Evolutionary conservation across 2,888 invertebrate genomes (phyloP).

Genomic region (Nyleta sp.): DNA sequence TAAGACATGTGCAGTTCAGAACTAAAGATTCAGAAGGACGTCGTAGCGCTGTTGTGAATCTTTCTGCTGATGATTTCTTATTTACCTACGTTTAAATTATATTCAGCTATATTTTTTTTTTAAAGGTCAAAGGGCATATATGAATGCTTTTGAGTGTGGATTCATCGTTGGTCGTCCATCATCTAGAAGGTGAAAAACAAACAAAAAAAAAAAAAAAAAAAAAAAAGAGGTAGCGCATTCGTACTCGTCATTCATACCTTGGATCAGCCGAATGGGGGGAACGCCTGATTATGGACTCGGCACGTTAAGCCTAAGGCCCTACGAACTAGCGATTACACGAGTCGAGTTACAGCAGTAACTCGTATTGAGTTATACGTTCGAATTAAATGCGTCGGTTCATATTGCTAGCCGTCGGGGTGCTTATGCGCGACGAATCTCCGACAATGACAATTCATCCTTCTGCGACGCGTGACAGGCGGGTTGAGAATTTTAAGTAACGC

Average conservation of each 20-base stretch:
- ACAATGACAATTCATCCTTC: slow-evolving; percentile 20
- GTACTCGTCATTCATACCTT: slow-evolving; percentile 73
- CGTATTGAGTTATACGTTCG: slow-evolving; percentile 23
- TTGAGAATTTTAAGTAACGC: slow-evolving; percentile 17
- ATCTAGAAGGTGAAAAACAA: too few species aligned
- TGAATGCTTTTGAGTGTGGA: too few species aligned
- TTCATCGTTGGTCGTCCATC: too few species aligned
- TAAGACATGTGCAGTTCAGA: too few species aligned
- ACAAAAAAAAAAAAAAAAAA: too few species aligned
- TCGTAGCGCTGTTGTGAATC: too few species aligned
- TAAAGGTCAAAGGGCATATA: too few species aligned
- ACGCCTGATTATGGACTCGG: slow-evolving; percentile 52
- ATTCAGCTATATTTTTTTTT: too few species aligned
- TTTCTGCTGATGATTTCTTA: too few species aligned
- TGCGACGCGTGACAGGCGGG: slow-evolving; percentile 28
- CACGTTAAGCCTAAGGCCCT: slow-evolving; percentile 63
- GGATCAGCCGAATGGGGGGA: slow-evolving; percentile 60
- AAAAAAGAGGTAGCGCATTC: slow-evolving; percentile 70
- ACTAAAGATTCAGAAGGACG: too few species aligned
- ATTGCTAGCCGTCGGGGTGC: slow-evolving; percentile 46
- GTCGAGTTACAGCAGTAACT: not conserved
- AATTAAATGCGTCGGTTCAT: slow-evolving; percentile 35
- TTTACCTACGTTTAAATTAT: too few species aligned
- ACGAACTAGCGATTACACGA: slow-evolving; percentile 71
- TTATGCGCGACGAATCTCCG: slow-evolving; percentile 39